Percentiles rank a stretch among this genome's conserved stretches.
phyloP scores from a whole-genome alignment of 2,113 vertebrate genomes.

The Periophthalmus modestus region DNA sequence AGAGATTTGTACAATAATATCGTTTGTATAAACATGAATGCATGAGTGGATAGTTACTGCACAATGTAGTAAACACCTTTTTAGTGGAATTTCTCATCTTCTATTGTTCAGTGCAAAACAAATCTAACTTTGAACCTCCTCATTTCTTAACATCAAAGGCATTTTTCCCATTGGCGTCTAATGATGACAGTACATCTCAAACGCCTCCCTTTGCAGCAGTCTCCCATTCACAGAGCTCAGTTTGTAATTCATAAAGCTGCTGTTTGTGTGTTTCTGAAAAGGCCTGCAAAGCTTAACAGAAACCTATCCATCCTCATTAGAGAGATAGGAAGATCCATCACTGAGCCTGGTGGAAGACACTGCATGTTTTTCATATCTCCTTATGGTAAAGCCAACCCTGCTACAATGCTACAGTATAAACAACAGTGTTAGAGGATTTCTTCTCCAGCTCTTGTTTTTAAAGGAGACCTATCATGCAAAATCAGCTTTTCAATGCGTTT shows the following conservation, averaged over 20 bases:
- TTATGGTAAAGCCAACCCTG: constrained; percentile 17
- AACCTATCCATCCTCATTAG: constrained; percentile 61
- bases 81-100: background rate
- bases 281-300: constrained; percentile 35
- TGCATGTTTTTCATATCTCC: constrained; percentile 12
- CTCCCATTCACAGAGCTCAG: constrained; percentile 34
- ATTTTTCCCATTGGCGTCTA: constrained; percentile 37
- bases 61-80: background rate
- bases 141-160: constrained; percentile 49
- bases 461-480: too few species aligned
- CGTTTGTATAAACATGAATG: background rate
- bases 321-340: constrained; percentile 39
- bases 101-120: constrained; percentile 4
- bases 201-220: constrained; percentile 33
- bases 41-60: constrained; percentile 1
- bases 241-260: constrained; percentile 45
- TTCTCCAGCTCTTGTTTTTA: background rate
- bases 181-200: constrained; percentile 45
- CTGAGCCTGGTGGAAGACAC: constrained; percentile 33
- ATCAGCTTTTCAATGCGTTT: too few species aligned
- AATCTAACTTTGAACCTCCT: constrained; percentile 36
- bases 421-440: background rate
- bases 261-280: constrained; percentile 47
- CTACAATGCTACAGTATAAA: background rate
- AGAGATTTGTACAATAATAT: background rate